Evolutionary conservation across 2,113 vertebrate genomes (phyloP).

Genomic region (Alectura lathami): DNA sequence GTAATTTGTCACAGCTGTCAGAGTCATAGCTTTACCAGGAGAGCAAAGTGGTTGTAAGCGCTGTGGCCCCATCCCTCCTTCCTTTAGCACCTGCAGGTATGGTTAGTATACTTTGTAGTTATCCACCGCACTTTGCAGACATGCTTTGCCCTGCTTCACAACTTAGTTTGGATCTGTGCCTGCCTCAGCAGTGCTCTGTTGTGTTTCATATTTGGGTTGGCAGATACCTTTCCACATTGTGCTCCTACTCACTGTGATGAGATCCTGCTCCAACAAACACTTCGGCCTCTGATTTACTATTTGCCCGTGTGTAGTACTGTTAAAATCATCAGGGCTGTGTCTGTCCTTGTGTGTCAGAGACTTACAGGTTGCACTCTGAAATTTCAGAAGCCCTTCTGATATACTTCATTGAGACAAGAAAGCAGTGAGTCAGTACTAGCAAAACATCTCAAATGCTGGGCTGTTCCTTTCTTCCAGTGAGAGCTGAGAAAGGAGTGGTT

Average conservation of each 20-base stretch:
- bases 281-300: slow-evolving; percentile 53
- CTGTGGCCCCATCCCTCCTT: background rate
- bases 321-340: slow-evolving; percentile 4
- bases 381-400: background rate
- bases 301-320: background rate
- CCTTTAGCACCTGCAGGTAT: background rate
- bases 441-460: background rate
- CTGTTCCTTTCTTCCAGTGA: background rate
- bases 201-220: slow-evolving; percentile 54
- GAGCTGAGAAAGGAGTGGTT: background rate
- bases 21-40: background rate
- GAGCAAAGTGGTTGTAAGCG: background rate
- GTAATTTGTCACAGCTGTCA: background rate
- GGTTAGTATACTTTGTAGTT: background rate
- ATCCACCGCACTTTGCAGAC: background rate
- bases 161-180: slow-evolving; percentile 13
- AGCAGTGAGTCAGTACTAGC: background rate
- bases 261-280: slow-evolving; percentile 6
- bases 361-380: background rate
- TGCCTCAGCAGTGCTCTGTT: slow-evolving; percentile 25
- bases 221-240: background rate
- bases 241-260: background rate
- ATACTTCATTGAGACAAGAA: background rate
- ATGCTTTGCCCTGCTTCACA: background rate
- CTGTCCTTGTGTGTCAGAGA: background rate